These are phyloP conservation scores for Diogma glabrata DNA, from an alignment of 2,888 invertebrate species.

Conservation along the genomic window DNA sequence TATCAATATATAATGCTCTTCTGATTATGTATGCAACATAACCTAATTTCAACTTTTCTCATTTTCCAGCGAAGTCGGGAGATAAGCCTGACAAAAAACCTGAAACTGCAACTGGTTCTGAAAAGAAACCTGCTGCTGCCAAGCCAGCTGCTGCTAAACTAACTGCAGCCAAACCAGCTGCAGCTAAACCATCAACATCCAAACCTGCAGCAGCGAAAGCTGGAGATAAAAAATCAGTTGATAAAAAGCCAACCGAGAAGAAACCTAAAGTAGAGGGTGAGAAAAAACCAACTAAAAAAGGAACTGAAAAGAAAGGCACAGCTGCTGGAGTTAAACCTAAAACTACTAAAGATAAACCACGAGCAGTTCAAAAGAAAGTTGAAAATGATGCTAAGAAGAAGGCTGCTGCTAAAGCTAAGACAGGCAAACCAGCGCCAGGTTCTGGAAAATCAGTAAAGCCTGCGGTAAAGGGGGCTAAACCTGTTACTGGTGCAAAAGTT, in stretches of 20 bases:
- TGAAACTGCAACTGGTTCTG: conserved; percentile 35
- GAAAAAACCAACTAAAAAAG: conserved; percentile 12
- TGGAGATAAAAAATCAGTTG: conserved; percentile 26
- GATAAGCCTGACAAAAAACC: conserved; percentile 19
- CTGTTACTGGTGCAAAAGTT: conserved; percentile 40
- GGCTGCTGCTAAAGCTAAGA: conserved; percentile 39
- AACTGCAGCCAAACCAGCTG: conserved; percentile 16
- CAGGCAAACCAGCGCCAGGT: conserved; percentile 24
- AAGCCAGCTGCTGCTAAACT: conserved; percentile 35
- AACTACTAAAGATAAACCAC: conserved; percentile 36
- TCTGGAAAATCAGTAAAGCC: conserved; percentile 20
- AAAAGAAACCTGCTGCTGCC: conserved; percentile 27
- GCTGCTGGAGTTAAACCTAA: conserved; percentile 33
- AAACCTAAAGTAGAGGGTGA: conserved; percentile 34
- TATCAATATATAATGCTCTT: too few relatives aligned
- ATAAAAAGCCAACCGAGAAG: conserved; percentile 36
- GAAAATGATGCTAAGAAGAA: conserved; percentile 26
- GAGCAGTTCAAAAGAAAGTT: conserved; percentile 19
- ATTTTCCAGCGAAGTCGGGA: conserved; percentile 8
- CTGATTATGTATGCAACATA: too few relatives aligned
- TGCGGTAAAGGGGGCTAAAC: conserved; percentile 24
- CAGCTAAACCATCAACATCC: conserved; percentile 23
- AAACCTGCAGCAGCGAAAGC: conserved; percentile 25
- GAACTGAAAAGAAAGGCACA: conserved; percentile 30
- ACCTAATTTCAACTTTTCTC: background rate